Percentiles rank a stretch among this genome's conserved stretches.
These are phyloP conservation scores for Ephestia elutella DNA, from an alignment of 1,140 invertebrate genomes.

Conservation along the genomic window DNA sequence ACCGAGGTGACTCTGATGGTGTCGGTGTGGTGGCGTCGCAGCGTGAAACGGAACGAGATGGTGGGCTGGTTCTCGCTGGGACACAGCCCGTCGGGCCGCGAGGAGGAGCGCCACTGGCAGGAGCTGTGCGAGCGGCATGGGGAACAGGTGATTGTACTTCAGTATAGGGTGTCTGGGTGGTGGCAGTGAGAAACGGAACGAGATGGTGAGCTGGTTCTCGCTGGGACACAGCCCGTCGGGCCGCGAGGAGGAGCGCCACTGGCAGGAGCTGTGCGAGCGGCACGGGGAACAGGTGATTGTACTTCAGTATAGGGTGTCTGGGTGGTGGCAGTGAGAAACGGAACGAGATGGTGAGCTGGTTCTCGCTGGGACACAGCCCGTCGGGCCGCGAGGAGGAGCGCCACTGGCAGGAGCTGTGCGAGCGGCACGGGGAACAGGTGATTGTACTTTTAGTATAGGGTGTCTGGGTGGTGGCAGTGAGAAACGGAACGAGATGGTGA, in stretches of 20 bases:
- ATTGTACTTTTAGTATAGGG: slow-evolving; percentile 38
- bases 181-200: slow-evolving; percentile 94
- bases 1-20: slow-evolving; percentile 96
- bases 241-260: slow-evolving; percentile 93
- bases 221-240: slow-evolving; percentile 79
- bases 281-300: slow-evolving; percentile 60
- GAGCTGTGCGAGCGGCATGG: slow-evolving; percentile 83
- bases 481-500: slow-evolving; percentile 92
- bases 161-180: slow-evolving; percentile 87
- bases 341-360: slow-evolving; percentile 83
- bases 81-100: slow-evolving; percentile 91
- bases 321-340: slow-evolving; percentile 95
- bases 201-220: slow-evolving; percentile 76
- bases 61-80: slow-evolving; percentile 96
- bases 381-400: slow-evolving; percentile 93
- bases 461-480: slow-evolving; percentile 94
- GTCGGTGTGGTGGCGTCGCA: slow-evolving; percentile 92
- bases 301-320: slow-evolving; percentile 78
- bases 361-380: slow-evolving; percentile 59
- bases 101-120: slow-evolving; percentile 95
- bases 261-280: slow-evolving; percentile 89
- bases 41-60: slow-evolving; percentile 96
- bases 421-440: slow-evolving; percentile 71
- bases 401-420: slow-evolving; percentile 94
- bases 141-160: slow-evolving; percentile 45